phyloP scores from a whole-genome alignment of 2,113 vertebrate genomes.

The Coregonus clupeaformis region DNA sequence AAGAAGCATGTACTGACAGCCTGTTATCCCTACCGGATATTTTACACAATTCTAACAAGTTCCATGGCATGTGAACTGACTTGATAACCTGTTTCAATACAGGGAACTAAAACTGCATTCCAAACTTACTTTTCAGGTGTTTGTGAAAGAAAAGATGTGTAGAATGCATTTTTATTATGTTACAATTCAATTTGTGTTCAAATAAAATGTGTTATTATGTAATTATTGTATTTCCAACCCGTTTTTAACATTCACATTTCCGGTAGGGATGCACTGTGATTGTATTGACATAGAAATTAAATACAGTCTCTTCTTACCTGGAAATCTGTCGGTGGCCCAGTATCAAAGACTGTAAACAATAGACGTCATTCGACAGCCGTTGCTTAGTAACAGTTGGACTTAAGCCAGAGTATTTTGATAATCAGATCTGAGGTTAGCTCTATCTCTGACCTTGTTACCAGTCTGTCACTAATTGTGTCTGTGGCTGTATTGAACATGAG shows the following conservation, averaged over 20 bases:
- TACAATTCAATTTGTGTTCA: too few relatives aligned
- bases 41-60: too few relatives aligned
- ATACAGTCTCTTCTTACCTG: background rate
- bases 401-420: conserved; percentile 35
- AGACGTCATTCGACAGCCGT: conserved; percentile 22
- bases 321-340: background rate
- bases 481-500: too few relatives aligned
- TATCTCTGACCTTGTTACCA: conserved; percentile 37
- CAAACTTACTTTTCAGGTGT: too few relatives aligned
- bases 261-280: background rate
- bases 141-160: too few relatives aligned
- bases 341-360: background rate
- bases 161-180: too few relatives aligned
- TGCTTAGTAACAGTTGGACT: conserved; percentile 43
- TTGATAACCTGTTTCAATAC: too few relatives aligned
- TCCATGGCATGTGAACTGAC: too few relatives aligned
- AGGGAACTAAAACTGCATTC: too few relatives aligned
- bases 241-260: too few relatives aligned
- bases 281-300: background rate
- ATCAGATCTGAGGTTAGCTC: conserved; percentile 28
- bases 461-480: background rate
- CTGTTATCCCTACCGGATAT: background rate
- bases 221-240: too few relatives aligned
- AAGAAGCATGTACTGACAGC: background rate
- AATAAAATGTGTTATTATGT: too few relatives aligned